These are phyloP conservation scores for Trichogramma pretiosum DNA, from an alignment of 1,140 invertebrate species.

Conservation along the genomic window DNA sequence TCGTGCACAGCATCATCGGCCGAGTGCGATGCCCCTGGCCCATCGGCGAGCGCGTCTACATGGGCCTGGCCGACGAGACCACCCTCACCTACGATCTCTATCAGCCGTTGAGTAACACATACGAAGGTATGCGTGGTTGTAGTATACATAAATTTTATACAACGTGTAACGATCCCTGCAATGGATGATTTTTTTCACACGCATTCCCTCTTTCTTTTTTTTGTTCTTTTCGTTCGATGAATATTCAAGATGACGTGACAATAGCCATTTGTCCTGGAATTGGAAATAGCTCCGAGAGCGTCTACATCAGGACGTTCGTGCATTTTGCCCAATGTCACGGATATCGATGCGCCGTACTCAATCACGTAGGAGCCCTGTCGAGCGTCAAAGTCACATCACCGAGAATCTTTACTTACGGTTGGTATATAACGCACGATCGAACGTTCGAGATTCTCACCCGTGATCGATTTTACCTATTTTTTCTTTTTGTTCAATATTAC, in stretches of 20 bases:
- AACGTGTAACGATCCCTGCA: no score
- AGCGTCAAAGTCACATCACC: conserved; percentile 77
- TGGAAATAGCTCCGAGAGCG: conserved; percentile 85
- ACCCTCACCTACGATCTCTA: conserved; percentile 89
- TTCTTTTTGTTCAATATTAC: background rate
- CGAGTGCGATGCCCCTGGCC: conserved; percentile 78
- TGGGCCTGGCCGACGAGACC: conserved; percentile 69
- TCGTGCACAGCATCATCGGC: conserved; percentile 82
- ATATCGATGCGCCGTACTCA: conserved; percentile 85
- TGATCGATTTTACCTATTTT: background rate
- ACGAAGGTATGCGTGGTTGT: no score
- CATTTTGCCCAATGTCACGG: conserved; percentile 81
- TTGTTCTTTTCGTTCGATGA: no score
- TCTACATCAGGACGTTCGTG: conserved; percentile 87
- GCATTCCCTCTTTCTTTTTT: no score
- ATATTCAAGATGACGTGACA: conserved; percentile 69
- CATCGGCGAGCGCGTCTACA: conserved; percentile 66
- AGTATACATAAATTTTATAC: no score
- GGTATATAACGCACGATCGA: background rate
- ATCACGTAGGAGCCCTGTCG: conserved; percentile 82
- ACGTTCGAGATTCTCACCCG: background rate
- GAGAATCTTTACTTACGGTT: conserved; percentile 86
- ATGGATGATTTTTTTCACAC: no score
- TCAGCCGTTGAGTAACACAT: conserved; percentile 56
- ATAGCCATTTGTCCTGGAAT: conserved; percentile 87